These are phyloP conservation scores for Neogobius melanostomus DNA, from an alignment of 2,113 vertebrate genomes.

Conservation along the genomic window DNA sequence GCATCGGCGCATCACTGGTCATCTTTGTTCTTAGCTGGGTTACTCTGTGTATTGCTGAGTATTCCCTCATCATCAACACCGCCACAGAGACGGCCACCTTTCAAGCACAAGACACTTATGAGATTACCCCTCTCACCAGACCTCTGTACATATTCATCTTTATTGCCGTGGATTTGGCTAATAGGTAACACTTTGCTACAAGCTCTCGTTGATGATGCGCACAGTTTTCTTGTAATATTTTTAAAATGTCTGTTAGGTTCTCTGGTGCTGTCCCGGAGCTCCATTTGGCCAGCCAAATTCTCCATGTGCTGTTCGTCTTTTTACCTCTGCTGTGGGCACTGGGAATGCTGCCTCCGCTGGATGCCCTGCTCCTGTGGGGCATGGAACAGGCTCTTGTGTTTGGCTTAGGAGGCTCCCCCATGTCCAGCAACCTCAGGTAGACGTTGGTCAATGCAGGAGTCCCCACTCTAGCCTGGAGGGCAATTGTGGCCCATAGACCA, in stretches of 20 bases:
- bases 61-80: constrained; percentile 92
- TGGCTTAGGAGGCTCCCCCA: constrained; percentile 91
- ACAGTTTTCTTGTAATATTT: background rate
- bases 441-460: background rate
- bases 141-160: constrained; percentile 93
- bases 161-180: constrained; percentile 88
- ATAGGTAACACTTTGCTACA: constrained; percentile 80
- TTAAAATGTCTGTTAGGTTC: constrained; percentile 73
- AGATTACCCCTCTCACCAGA: constrained; percentile 91
- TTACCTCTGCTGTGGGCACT: constrained; percentile 93
- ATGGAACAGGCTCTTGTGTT: constrained; percentile 93
- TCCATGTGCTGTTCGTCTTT: constrained; percentile 89
- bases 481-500: background rate
- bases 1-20: constrained; percentile 77
- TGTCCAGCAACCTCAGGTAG: constrained; percentile 90
- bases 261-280: constrained; percentile 79
- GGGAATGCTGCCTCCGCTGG: constrained; percentile 89
- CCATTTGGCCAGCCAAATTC: constrained; percentile 87
- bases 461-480: background rate
- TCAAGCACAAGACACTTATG: constrained; percentile 92
- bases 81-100: constrained; percentile 94
- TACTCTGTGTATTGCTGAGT: constrained; percentile 92
- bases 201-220: constrained; percentile 29
- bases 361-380: constrained; percentile 92
- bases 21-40: constrained; percentile 93